These are phyloP conservation scores for Scopus umbretta DNA, from an alignment of 2,113 vertebrate species.

Conservation along the genomic window DNA sequence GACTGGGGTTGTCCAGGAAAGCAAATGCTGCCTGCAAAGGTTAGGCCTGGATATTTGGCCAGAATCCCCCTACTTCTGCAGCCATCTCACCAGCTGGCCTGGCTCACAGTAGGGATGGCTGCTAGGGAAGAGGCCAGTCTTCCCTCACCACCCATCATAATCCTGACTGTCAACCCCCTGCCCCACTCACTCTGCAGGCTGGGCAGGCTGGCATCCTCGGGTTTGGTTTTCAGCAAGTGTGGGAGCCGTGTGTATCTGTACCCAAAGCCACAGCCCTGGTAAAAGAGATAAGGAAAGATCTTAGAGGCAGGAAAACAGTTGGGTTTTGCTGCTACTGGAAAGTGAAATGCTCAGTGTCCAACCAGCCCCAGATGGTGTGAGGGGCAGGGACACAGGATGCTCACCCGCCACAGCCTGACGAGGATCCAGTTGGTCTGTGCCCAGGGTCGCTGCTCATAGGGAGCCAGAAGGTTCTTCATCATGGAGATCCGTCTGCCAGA, in stretches of 20 bases:
- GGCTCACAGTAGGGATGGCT: neutral
- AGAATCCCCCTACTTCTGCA: neutral
- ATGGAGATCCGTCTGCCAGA: slow-evolving; percentile 85
- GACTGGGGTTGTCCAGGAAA: neutral
- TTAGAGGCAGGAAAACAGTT: neutral
- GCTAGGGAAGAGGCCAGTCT: neutral
- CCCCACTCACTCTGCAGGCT: slow-evolving; percentile 92
- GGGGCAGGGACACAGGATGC: neutral
- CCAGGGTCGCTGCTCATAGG: slow-evolving; percentile 97
- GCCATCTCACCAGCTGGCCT: neutral
- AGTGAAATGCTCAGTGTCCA: neutral
- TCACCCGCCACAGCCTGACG: slow-evolving; percentile 94
- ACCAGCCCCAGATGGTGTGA: neutral
- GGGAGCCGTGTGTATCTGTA: slow-evolving; percentile 97
- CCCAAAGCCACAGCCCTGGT: slow-evolving; percentile 94
- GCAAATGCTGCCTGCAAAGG: neutral
- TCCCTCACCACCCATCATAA: neutral
- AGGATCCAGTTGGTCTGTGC: slow-evolving; percentile 99
- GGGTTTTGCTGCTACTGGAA: neutral
- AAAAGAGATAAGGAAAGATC: neutral
- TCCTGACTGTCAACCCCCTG: neutral
- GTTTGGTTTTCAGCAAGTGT: slow-evolving; percentile 95
- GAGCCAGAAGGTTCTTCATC: slow-evolving; percentile 95
- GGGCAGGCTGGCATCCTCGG: slow-evolving; percentile 93
- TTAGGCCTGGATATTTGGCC: neutral